A percentile compares a stretch with the other conserved stretches of the same genome.
These are phyloP conservation scores for Sternotherus odoratus DNA, from an alignment of 2,797 vertebrate species.

Conservation along the genomic window DNA sequence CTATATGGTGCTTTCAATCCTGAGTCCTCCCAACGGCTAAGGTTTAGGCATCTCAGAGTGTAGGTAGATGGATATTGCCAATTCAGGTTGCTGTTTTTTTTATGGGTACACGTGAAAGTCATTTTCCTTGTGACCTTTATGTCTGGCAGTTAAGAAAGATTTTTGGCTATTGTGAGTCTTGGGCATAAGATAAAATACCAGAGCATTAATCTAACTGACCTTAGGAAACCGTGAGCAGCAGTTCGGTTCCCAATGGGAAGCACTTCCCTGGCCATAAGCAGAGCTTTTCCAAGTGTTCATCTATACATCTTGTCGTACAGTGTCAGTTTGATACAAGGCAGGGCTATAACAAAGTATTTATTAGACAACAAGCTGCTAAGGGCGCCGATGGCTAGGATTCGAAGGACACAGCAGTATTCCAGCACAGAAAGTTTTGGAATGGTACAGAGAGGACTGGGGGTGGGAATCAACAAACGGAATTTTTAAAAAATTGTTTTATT, in stretches of 20 bases:
- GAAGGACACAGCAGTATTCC: background rate
- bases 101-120: background rate
- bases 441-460: rapidly evolving
- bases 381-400: background rate
- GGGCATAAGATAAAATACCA: constrained; percentile 10
- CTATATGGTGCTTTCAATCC: background rate
- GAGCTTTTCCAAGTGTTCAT: constrained; percentile 6
- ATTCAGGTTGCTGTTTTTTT: background rate
- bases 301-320: background rate
- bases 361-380: background rate
- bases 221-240: background rate
- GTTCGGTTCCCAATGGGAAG: background rate
- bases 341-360: constrained; percentile 24
- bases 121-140: background rate
- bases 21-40: background rate
- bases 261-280: constrained; percentile 2
- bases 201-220: constrained; percentile 8
- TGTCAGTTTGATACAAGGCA: background rate
- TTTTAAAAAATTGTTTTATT: background rate
- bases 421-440: background rate
- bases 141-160: background rate
- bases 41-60: background rate
- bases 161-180: background rate
- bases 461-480: background rate
- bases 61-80: background rate